Conservation (phyloP, 1,140 invertebrate species). For the Probaryconus sp. region DNA sequence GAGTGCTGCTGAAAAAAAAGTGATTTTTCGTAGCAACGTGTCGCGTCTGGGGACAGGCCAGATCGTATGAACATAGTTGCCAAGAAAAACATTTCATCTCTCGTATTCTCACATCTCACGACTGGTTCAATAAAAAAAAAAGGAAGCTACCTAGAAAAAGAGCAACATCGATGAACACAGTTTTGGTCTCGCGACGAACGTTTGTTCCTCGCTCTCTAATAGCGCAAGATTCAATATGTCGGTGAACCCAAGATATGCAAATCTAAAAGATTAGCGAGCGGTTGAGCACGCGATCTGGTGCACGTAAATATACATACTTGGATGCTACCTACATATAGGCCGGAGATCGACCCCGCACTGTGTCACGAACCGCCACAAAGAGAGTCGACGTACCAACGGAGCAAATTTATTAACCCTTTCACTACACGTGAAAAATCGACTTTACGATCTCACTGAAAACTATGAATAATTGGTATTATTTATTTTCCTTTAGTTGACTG, state of each 20-base stretch:
- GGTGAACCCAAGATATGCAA: conserved; percentile 59
- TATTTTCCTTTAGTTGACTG: too few species aligned
- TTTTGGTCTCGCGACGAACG: conserved; percentile 19
- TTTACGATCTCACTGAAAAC: conserved; percentile 36
- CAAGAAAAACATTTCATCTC: conserved; percentile 54
- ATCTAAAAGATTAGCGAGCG: conserved; percentile 52
- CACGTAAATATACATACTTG: conserved; percentile 45
- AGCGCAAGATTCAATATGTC: conserved; percentile 51
- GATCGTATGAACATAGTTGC: conserved; percentile 24
- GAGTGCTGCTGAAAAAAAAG: conserved; percentile 3
- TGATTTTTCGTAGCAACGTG: conserved; percentile 26
- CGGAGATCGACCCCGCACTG: conserved; percentile 42
- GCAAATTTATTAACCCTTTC: conserved; percentile 55
- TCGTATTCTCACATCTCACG: conserved; percentile 8
- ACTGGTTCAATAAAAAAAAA: conserved; percentile 6
- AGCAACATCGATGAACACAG: not conserved
- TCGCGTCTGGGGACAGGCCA: conserved; percentile 15
- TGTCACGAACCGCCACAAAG: conserved; percentile 50
- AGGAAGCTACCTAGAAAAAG: not conserved
- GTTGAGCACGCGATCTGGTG: conserved; percentile 50
- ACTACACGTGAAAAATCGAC: conserved; percentile 26
- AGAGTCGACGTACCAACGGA: conserved; percentile 49
- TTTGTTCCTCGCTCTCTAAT: conserved; percentile 15
- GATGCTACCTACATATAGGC: conserved; percentile 28
- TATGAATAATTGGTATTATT: conserved; percentile 33